These are phyloP conservation scores for Pycnomerus fuliginosus DNA, from an alignment of 2,888 invertebrate species.

Conservation along the genomic window DNA sequence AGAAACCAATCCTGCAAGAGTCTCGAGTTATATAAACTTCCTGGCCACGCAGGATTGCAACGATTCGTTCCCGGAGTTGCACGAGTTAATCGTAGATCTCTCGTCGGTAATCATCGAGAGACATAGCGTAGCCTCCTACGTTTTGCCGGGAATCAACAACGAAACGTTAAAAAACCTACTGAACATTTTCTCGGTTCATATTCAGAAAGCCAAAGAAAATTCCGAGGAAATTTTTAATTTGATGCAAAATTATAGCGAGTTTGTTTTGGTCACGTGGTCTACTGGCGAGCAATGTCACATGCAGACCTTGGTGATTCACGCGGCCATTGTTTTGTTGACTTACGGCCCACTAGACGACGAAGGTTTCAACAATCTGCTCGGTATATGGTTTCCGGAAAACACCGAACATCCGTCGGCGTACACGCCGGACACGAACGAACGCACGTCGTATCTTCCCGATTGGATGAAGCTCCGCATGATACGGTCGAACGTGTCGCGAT, in stretches of 20 bases:
- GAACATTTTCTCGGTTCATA: constrained; percentile 72
- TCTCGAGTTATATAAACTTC: constrained; percentile 83
- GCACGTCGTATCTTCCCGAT: constrained; percentile 82
- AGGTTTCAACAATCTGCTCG: constrained; percentile 55
- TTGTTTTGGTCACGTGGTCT: constrained; percentile 75
- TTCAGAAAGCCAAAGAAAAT: constrained; percentile 68
- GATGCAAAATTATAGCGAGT: constrained; percentile 57
- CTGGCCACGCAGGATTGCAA: constrained; percentile 72
- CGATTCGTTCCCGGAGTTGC: constrained; percentile 66
- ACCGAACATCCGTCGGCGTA: constrained; percentile 76
- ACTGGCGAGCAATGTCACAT: constrained; percentile 72
- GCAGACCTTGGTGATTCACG: constrained; percentile 79
- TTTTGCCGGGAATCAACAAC: constrained; percentile 53
- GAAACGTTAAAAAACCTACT: constrained; percentile 71
- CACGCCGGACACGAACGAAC: constrained; percentile 76
- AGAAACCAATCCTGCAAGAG: constrained; percentile 81
- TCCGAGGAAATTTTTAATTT: constrained; percentile 62
- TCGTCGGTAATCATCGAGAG: constrained; percentile 90
- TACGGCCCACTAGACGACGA: constrained; percentile 60
- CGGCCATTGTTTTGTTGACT: constrained; percentile 78
- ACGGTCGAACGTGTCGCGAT: constrained; percentile 70
- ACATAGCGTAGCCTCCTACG: constrained; percentile 79
- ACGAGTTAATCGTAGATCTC: constrained; percentile 75
- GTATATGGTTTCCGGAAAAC: constrained; percentile 82
- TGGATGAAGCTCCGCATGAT: constrained; percentile 92